Conservation (phyloP, 1,140 invertebrate genomes). For the Ganaspis sp. region DNA sequence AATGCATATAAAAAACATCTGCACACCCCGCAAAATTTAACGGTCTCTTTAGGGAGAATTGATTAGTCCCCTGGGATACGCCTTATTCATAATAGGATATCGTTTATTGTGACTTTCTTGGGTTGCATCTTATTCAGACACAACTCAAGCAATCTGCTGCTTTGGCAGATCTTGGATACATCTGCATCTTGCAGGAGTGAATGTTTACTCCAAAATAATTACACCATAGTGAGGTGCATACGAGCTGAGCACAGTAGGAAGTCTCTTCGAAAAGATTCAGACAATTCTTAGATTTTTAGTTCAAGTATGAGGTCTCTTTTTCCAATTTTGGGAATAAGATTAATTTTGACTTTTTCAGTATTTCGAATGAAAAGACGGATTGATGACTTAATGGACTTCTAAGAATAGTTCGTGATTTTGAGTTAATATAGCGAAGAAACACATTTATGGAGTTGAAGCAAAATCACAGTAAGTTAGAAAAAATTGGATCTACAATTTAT, state of each 20-base stretch:
- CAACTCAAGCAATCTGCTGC: constrained; percentile 41
- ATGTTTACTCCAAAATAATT: not conserved
- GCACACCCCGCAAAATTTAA: constrained; percentile 61
- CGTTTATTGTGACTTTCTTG: constrained; percentile 50
- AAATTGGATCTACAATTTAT: too few relatives aligned
- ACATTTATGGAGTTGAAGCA: too few relatives aligned
- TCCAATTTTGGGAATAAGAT: not conserved
- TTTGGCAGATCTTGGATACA: not conserved
- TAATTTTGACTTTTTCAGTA: not conserved
- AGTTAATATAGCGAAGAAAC: too few relatives aligned
- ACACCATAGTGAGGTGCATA: not conserved
- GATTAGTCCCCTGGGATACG: constrained; percentile 54
- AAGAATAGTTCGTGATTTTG: too few relatives aligned
- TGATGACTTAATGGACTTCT: too few relatives aligned
- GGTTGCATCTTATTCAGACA: constrained; percentile 50
- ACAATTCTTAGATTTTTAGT: not conserved
- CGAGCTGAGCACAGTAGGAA: not conserved
- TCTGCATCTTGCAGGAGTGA: not conserved
- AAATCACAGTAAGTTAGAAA: too few relatives aligned
- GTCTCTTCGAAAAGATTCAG: not conserved
- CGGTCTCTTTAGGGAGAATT: constrained; percentile 57
- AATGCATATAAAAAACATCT: constrained; percentile 54
- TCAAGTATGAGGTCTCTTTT: not conserved
- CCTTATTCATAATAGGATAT: constrained; percentile 53
- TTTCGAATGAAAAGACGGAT: too few relatives aligned